These are phyloP conservation scores for Allacma fusca DNA, from an alignment of 2,888 invertebrate genomes.

Conservation along the genomic window DNA sequence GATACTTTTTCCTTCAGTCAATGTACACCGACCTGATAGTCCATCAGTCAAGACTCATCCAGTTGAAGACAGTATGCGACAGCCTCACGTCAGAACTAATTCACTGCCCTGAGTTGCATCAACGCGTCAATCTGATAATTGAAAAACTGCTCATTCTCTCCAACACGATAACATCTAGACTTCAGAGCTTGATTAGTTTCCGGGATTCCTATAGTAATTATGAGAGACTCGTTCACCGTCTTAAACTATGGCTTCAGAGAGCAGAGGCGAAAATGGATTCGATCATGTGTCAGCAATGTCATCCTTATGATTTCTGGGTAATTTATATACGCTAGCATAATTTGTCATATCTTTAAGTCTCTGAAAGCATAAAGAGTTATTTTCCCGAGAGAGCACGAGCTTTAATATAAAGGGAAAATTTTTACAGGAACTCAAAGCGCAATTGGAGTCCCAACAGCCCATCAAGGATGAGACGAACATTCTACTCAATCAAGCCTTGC, in stretches of 20 bases:
- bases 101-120: constrained; percentile 77
- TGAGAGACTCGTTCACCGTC: constrained; percentile 75
- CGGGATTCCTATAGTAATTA: constrained; percentile 67
- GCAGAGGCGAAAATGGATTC: constrained; percentile 76
- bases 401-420: not conserved
- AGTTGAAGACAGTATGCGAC: constrained; percentile 76
- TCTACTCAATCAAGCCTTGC: constrained; percentile 79
- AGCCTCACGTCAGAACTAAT: constrained; percentile 79
- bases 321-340: constrained; percentile 54
- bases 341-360: not conserved
- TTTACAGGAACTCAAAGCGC: constrained; percentile 79
- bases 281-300: constrained; percentile 73
- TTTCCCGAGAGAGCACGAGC: not conserved
- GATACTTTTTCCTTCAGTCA: constrained; percentile 66
- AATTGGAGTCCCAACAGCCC: constrained; percentile 83
- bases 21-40: constrained; percentile 80
- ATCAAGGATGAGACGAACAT: constrained; percentile 76
- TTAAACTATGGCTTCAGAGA: constrained; percentile 79
- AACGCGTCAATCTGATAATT: constrained; percentile 76
- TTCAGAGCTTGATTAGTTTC: constrained; percentile 77
- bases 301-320: constrained; percentile 84
- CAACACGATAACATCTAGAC: constrained; percentile 77
- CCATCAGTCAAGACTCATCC: constrained; percentile 79
- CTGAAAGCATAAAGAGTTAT: not conserved
- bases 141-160: constrained; percentile 77